Base-by-base conservation (phyloP, 1,140 invertebrate species). In the Popillia japonica region DNA sequence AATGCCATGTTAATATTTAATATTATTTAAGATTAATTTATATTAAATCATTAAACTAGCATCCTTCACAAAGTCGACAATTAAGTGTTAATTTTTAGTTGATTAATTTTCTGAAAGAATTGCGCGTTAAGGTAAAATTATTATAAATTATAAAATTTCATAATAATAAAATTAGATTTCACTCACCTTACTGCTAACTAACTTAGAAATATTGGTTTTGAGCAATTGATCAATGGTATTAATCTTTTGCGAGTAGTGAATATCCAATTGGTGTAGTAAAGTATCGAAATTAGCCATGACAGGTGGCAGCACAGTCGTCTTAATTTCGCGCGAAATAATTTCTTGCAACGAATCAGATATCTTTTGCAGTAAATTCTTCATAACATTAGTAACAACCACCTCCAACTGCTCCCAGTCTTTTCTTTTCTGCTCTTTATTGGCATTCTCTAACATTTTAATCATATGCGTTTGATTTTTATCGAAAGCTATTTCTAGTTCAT, bases 121-220 rank as follows among this genome's bases (percentile, higher is more conserved):
- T n/a, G n/a, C n/a, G n/a, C n/a, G n/a, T n/a, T n/a, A n/a, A n/a
- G n/a, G 23, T 72, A 42, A 42, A 42, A 42, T n/a, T n/a, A n/a
- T n/a, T n/a, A n/a, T n/a, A n/a, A n/a, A n/a, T n/a, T n/a, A n/a
- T n/a, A n/a, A n/a, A n/a, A n/a, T 34, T 34, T 34, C 4, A 4
- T 34, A 34, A 34, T 4, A 34, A 34, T 34, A 34, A 34, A 34
- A 34, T 34, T 34, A 34, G 4, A 34, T 72, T 74, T 17, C 10
- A 86, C 86, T 83, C 85, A 93, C 92, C 87, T 93, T 92, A 84
- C 93, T 95, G 79, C 90, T 91, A 79, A 96, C 90, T 20, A 95
- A 86, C 84, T 96, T 94, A 3, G 90, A 88, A 76, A 97, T 92
- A 86, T 94, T 95, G 74, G 96, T 93, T 78, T 93, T 92, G 9